These are phyloP conservation scores for Hypena proboscidalis DNA, from an alignment of 2,888 invertebrate species.

Conservation along the genomic window DNA sequence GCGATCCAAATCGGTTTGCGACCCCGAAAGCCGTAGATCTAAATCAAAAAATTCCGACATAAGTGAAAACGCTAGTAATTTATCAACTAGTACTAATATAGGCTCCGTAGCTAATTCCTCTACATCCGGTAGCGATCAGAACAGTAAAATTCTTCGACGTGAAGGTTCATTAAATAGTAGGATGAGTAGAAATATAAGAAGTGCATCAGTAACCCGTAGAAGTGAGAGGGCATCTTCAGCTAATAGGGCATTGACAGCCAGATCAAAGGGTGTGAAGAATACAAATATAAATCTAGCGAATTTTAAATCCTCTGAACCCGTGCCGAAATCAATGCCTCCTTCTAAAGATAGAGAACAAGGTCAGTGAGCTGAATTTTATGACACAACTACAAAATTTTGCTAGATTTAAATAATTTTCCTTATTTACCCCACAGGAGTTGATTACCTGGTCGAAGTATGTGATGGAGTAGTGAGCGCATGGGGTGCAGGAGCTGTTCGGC, in stretches of 20 bases:
- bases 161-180: conserved; percentile 73
- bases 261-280: conserved; percentile 83
- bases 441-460: conserved; percentile 94
- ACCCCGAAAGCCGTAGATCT: conserved; percentile 71
- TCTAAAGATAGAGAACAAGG: conserved; percentile 90
- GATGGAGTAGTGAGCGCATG: conserved; percentile 93
- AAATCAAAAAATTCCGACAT: conserved; percentile 69
- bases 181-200: conserved; percentile 75
- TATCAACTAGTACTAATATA: conserved; percentile 73
- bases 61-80: conserved; percentile 75
- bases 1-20: conserved; percentile 80
- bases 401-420: neutral
- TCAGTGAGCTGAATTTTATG: no score
- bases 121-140: conserved; percentile 78
- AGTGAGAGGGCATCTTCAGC: conserved; percentile 78
- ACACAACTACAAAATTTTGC: neutral
- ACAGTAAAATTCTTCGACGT: conserved; percentile 66
- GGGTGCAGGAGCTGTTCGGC: conserved; percentile 94
- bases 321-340: conserved; percentile 74
- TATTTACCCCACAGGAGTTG: conserved; percentile 86
- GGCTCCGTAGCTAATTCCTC: conserved; percentile 78
- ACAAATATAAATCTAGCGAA: conserved; percentile 64
- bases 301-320: conserved; percentile 80
- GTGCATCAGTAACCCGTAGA: conserved; percentile 77
- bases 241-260: conserved; percentile 87